These are phyloP conservation scores for Hypocryptadius cinnamomeus DNA, from an alignment of 2,113 vertebrate species.

Conservation along the genomic window DNA sequence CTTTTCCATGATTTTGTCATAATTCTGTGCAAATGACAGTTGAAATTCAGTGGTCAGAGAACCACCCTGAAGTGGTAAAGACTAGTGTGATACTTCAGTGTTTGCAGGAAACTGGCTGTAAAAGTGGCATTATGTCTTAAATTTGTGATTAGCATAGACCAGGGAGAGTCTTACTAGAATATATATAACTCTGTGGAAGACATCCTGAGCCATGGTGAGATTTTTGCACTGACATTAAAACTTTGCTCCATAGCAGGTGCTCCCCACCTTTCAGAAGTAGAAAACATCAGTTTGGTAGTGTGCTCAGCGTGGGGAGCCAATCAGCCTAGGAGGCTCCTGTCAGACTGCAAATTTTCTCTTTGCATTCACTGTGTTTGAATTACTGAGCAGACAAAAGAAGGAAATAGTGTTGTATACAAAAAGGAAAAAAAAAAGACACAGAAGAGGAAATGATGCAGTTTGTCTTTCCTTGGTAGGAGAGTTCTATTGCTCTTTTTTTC, in stretches of 20 bases:
- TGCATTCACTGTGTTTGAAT: neutral
- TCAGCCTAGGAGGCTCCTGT: neutral
- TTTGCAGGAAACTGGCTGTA: neutral
- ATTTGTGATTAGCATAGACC: neutral
- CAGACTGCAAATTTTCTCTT: neutral
- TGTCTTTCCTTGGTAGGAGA: conserved; percentile 2
- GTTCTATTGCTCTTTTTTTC: neutral
- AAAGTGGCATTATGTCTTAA: neutral
- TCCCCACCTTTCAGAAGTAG: neutral
- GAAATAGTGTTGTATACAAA: conserved; percentile 15
- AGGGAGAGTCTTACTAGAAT: neutral
- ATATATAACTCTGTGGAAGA: neutral
- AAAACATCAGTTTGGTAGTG: neutral
- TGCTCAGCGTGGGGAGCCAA: neutral
- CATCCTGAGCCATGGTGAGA: neutral
- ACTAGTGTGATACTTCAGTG: neutral
- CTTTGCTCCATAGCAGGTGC: neutral
- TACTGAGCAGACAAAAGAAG: neutral
- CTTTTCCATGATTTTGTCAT: neutral
- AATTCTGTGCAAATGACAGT: neutral
- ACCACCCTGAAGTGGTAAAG: neutral
- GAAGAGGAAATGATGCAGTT: conserved; percentile 46
- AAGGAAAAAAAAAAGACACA: neutral
- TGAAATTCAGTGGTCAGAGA: neutral
- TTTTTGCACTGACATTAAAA: neutral